A percentile compares a stretch with the other conserved stretches of the same genome.
Evolutionary conservation across 2,888 invertebrate species (phyloP).

Genomic region (Mesodorylaimus sp.): DNA sequence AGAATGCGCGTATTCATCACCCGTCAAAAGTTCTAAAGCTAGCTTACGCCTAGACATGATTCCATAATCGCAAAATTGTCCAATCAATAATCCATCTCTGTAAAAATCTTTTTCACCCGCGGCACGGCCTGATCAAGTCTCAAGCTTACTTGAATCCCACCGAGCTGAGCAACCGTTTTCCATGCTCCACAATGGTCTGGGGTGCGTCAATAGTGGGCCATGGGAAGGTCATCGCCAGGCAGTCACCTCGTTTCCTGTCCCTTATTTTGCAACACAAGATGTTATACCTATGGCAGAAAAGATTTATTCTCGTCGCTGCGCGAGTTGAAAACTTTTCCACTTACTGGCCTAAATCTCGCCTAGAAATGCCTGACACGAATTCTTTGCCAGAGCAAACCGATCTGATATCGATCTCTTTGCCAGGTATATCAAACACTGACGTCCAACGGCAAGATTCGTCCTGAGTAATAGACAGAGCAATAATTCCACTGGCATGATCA

Average conservation of each 20-base stretch:
- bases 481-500: no score
- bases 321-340: background rate
- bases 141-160: background rate
- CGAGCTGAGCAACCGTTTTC: background rate
- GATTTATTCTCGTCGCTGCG: background rate
- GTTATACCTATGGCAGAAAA: background rate
- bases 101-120: no score
- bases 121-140: no score
- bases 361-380: background rate
- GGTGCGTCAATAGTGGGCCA: background rate
- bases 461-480: background rate
- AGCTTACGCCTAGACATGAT: background rate
- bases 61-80: background rate
- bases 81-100: background rate
- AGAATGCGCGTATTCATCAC: no score
- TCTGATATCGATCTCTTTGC: background rate
- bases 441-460: conserved; percentile 4
- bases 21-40: no score
- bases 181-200: background rate
- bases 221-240: background rate
- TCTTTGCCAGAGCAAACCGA: background rate
- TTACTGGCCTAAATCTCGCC: background rate
- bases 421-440: background rate
- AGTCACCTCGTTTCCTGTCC: background rate
- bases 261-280: background rate